Percentiles rank a stretch among this genome's conserved stretches.
Evolutionary conservation across 2,888 invertebrate genomes (phyloP).

Genomic region (Amblyjoppa proteus): DNA sequence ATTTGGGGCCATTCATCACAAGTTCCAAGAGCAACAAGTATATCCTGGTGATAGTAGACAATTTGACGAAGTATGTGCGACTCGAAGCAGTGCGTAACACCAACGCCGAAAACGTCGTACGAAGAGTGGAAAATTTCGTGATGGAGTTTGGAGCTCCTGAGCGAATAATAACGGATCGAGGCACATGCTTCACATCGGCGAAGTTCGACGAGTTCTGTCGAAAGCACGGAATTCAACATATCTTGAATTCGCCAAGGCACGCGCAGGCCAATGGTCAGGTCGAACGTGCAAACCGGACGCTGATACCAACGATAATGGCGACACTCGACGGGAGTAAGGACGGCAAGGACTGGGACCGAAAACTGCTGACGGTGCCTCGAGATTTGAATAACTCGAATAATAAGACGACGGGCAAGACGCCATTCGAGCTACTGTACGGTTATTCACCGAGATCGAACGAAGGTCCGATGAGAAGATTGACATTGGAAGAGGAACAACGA

Average conservation of each 20-base stretch:
- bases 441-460: constrained; percentile 32
- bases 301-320: constrained; percentile 42
- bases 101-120: constrained; percentile 46
- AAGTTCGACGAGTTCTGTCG: constrained; percentile 62
- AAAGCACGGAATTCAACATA: constrained; percentile 54
- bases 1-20: constrained; percentile 64
- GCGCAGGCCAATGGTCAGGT: constrained; percentile 69
- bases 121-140: constrained; percentile 66
- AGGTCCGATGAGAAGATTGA: constrained; percentile 30
- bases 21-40: constrained; percentile 62
- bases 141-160: constrained; percentile 67
- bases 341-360: constrained; percentile 51
- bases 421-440: constrained; percentile 65
- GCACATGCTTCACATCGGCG: constrained; percentile 64
- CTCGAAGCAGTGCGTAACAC: constrained; percentile 66
- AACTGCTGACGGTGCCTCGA: constrained; percentile 25
- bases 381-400: constrained; percentile 57
- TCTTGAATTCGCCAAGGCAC: constrained; percentile 66
- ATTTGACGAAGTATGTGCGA: constrained; percentile 56
- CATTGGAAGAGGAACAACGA: constrained; percentile 36
- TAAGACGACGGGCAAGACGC: constrained; percentile 66
- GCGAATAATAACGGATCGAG: constrained; percentile 66
- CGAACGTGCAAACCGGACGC: constrained; percentile 30
- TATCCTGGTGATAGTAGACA: constrained; percentile 59
- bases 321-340: constrained; percentile 37